Evolutionary conservation across 2,888 invertebrate species (phyloP).

Genomic region (Eupithecia vulgata): DNA sequence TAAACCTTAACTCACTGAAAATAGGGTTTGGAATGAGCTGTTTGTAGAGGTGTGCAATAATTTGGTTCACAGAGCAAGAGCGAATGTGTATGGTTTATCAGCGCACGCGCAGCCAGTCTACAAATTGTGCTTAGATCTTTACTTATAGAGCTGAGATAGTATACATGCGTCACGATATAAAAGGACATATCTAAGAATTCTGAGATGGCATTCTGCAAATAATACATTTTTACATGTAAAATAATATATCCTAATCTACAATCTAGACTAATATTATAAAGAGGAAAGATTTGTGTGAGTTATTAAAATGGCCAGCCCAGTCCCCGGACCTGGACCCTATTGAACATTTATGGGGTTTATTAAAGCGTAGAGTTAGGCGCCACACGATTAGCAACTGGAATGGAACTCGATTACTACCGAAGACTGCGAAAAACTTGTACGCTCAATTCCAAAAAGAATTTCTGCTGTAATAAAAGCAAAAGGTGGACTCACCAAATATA

Average conservation of each 20-base stretch:
- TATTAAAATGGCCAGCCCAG: no score
- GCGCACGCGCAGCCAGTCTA: constrained; percentile 66
- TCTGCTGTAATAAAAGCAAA: no score
- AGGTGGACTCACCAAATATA: no score
- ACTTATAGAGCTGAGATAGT: constrained; percentile 54
- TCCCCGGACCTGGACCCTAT: no score
- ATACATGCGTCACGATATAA: constrained; percentile 57
- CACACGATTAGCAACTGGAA: no score
- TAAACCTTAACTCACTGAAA: neutral
- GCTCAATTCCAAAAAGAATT: no score
- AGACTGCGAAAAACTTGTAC: no score
- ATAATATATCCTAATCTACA: neutral
- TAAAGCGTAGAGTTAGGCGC: no score
- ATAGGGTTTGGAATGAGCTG: constrained; percentile 33
- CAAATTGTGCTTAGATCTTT: constrained; percentile 71
- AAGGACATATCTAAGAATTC: neutral
- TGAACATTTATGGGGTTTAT: no score
- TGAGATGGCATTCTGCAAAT: neutral
- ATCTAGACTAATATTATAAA: no score
- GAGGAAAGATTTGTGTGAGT: no score
- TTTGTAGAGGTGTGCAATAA: constrained; percentile 54
- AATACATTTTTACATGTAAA: neutral
- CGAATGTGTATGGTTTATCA: constrained; percentile 71
- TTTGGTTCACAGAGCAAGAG: constrained; percentile 64
- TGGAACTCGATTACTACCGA: no score